Percentiles rank a stretch among this genome's conserved stretches.
Evolutionary conservation across 2,113 vertebrate genomes (phyloP).

Genomic region (Chaetops frenatus): DNA sequence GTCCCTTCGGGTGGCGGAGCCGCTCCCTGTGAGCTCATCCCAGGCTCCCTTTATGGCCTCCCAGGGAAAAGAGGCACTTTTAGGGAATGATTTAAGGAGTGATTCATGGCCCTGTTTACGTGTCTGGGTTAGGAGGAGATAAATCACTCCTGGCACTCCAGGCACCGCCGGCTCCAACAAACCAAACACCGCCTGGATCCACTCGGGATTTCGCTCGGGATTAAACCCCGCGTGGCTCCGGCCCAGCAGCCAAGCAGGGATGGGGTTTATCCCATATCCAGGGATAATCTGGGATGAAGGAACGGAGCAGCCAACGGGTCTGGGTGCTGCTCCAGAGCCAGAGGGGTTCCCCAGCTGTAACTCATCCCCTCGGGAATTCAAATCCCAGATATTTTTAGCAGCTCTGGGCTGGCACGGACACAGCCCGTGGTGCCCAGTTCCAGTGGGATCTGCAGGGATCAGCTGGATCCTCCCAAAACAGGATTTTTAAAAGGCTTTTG

Average conservation of each 20-base stretch:
- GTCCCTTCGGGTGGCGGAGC: background rate
- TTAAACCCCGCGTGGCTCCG: background rate
- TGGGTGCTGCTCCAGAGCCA: background rate
- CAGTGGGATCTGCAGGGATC: background rate
- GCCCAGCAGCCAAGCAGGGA: background rate
- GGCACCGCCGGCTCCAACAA: background rate
- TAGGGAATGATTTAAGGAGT: constrained; percentile 48
- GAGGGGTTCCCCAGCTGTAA: background rate
- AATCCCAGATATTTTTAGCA: background rate
- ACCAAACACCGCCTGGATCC: background rate
- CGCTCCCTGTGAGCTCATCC: constrained; percentile 43
- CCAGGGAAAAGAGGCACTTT: constrained; percentile 38
- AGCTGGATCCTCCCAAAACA: background rate
- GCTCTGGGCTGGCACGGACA: background rate
- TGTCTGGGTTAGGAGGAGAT: constrained; percentile 13
- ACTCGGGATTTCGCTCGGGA: background rate
- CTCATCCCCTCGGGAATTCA: background rate
- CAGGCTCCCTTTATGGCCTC: constrained; percentile 1
- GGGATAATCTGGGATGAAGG: background rate
- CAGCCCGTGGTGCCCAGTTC: background rate
- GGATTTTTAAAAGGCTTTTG: background rate
- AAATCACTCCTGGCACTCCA: constrained; percentile 11
- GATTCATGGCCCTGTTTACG: constrained; percentile 49
- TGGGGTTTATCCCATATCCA: rapidly evolving
- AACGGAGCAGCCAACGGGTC: background rate